These are phyloP conservation scores for Diaprepes abbreviatus DNA, from an alignment of 2,888 invertebrate species.

Conservation along the genomic window DNA sequence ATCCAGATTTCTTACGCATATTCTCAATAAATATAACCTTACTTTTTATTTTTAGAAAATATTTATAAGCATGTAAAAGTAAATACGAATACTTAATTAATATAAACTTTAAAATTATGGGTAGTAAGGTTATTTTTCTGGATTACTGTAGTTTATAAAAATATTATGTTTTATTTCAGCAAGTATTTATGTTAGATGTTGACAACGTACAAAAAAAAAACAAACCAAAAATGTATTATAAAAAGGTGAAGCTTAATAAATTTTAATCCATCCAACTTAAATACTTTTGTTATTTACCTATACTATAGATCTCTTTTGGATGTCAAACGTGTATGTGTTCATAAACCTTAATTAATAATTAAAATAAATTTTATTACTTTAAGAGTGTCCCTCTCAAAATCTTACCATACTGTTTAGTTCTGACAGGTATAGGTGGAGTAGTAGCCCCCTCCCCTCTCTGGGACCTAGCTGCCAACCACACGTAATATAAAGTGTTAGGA, in stretches of 20 bases:
- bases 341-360: conserved; percentile 5
- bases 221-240: too few species aligned
- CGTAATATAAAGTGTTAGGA: conserved; percentile 96
- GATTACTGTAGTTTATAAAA: too few species aligned
- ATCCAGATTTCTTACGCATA: not conserved
- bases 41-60: too few species aligned
- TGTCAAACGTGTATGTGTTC: conserved; percentile 55
- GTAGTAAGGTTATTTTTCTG: too few species aligned
- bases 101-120: too few species aligned
- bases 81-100: too few species aligned
- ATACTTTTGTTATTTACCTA: not conserved
- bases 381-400: conserved; percentile 54
- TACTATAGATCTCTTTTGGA: conserved; percentile 27
- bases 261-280: conserved; percentile 1
- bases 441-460: conserved; percentile 94
- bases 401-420: conserved; percentile 99
- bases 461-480: conserved; percentile 96
- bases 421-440: conserved; percentile 92
- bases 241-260: too few species aligned
- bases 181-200: not conserved
- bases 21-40: too few species aligned
- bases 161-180: too few species aligned
- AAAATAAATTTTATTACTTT: not conserved
- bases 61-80: too few species aligned
- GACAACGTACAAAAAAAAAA: not conserved